These are phyloP conservation scores for Cercocebus atys DNA, from an alignment of 2,113 vertebrate genomes.

Conservation along the genomic window DNA sequence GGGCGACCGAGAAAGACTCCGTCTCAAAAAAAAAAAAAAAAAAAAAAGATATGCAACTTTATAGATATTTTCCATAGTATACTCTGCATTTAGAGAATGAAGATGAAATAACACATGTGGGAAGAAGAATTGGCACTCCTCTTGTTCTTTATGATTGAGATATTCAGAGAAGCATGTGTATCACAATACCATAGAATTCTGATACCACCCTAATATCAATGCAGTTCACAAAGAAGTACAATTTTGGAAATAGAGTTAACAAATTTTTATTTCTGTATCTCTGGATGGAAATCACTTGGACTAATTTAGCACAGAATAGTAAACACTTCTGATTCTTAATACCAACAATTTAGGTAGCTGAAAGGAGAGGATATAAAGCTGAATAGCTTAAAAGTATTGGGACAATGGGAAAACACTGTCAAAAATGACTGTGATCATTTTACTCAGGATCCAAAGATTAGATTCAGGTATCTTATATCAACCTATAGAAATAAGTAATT, in stretches of 20 bases:
- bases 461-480: neutral
- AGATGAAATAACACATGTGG: neutral
- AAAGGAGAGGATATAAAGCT: slow-evolving; percentile 15
- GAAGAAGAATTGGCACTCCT: neutral
- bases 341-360: neutral
- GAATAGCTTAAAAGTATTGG: neutral
- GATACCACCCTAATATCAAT: neutral
- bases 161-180: neutral
- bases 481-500: neutral
- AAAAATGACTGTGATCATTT: slow-evolving; percentile 15
- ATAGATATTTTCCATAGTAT: neutral
- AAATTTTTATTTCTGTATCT: neutral
- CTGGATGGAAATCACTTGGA: neutral
- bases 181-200: slow-evolving; percentile 19
- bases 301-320: slow-evolving; percentile 5
- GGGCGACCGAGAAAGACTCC: no score
- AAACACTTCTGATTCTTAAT: slow-evolving; percentile 38
- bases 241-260: slow-evolving; percentile 12
- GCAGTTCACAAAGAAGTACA: neutral
- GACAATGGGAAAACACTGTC: neutral
- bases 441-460: slow-evolving; percentile 9
- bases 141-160: neutral
- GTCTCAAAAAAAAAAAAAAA: no score
- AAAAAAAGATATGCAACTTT: neutral
- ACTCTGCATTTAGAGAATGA: neutral